Evolutionary conservation across 2,888 invertebrate genomes (phyloP).

Genomic region (Acleris holmiana): DNA sequence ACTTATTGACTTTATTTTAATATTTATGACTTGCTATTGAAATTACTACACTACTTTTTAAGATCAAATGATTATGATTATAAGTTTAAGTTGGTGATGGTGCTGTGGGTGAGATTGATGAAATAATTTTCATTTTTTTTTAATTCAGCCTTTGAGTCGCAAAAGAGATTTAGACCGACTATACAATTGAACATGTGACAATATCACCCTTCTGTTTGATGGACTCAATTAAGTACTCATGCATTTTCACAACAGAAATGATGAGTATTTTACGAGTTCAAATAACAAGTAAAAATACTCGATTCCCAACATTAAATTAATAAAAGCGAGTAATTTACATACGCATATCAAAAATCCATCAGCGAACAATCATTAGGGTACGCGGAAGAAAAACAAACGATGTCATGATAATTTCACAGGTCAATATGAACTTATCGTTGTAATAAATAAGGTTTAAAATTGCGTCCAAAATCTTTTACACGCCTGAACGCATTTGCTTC

Average conservation of each 20-base stretch:
- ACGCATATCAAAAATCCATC: conserved; percentile 44
- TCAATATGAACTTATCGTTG: background rate
- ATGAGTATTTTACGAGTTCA: background rate
- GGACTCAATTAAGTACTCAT: too few species aligned
- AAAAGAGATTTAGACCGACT: too few species aligned
- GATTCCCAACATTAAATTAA: conserved; percentile 39
- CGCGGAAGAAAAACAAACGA: background rate
- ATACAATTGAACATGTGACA: too few species aligned
- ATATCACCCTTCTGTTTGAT: too few species aligned
- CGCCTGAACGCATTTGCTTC: background rate
- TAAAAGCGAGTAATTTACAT: conserved; percentile 44
- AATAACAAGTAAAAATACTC: background rate
- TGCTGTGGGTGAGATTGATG: too few species aligned
- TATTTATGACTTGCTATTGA: too few species aligned
- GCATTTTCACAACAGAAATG: background rate
- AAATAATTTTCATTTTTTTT: too few species aligned
- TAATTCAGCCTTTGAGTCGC: too few species aligned
- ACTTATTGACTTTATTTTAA: too few species aligned
- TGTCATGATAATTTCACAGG: background rate
- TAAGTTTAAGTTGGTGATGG: too few species aligned
- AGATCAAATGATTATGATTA: too few species aligned
- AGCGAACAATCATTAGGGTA: conserved; percentile 26
- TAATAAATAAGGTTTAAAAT: conserved; percentile 3
- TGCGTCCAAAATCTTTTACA: background rate
- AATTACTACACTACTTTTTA: too few species aligned